Percentiles rank a stretch among this genome's conserved stretches.
These are phyloP conservation scores for Eristalinus aeneus DNA, from an alignment of 2,888 invertebrate species.

Conservation along the genomic window DNA sequence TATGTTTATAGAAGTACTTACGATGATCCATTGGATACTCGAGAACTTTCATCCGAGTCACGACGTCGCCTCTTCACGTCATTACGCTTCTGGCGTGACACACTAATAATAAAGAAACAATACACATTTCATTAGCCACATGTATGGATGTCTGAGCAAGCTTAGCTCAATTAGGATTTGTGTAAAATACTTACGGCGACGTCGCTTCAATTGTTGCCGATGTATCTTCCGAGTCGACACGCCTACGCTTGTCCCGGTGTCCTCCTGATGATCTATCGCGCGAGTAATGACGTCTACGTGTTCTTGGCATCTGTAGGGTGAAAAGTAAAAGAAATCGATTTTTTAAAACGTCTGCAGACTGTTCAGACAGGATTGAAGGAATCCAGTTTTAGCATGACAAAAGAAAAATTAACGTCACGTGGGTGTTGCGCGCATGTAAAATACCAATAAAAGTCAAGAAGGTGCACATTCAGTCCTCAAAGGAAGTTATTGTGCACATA, in stretches of 20 bases:
- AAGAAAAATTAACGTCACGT: too few species aligned
- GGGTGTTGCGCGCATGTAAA: not conserved
- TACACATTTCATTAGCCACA: not conserved
- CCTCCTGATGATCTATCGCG: constrained; percentile 82
- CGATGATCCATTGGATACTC: constrained; percentile 79
- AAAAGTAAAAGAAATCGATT: constrained; percentile 39
- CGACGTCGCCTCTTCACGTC: constrained; percentile 84
- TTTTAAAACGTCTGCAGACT: not conserved
- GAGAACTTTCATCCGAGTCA: constrained; percentile 83
- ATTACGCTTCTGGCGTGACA: constrained; percentile 78
- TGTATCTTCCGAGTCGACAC: constrained; percentile 84
- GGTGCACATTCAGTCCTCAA: not conserved
- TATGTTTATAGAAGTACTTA: constrained; percentile 73
- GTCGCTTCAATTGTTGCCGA: constrained; percentile 76
- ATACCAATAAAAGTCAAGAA: not conserved
- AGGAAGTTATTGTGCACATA: not conserved
- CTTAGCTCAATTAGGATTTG: constrained; percentile 42
- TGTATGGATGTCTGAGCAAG: not conserved
- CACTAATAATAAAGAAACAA: constrained; percentile 45
- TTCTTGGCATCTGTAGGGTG: constrained; percentile 88
- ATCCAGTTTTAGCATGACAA: not conserved
- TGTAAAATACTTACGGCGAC: constrained; percentile 78
- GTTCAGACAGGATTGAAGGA: not conserved
- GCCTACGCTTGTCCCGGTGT: constrained; percentile 85
- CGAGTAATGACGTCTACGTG: constrained; percentile 90